Base-by-base conservation (phyloP, 2,113 vertebrate species). In the Columba janthina region DNA sequence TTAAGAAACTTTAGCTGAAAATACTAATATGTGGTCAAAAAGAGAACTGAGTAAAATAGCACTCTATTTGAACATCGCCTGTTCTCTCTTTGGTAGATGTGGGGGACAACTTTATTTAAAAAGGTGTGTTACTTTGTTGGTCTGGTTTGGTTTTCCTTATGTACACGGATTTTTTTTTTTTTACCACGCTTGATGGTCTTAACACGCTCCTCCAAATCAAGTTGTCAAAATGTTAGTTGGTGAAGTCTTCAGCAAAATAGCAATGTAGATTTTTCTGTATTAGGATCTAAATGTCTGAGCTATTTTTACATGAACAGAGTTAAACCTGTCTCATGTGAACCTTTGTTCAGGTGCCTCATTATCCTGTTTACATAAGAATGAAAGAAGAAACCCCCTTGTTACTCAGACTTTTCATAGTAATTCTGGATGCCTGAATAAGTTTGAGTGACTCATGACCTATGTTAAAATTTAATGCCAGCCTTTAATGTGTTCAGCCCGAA, bases 321-420 rank as follows among this genome's bases (percentile, higher is more conserved):
- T 72, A 72, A 16, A 51, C 16, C 76, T 81, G 24, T 85, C 29
- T 29, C 5, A 3, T 19, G 34, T 21, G 21, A 85, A 82, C 67
- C 32, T 88, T 91, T 95, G 96, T 89, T 97, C 85, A 90, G 83
- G 77, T 89, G 53, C 77, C 73, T 94, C 85, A 96, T 90, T 60
- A 54, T 88, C 38, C 65, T 83, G 28, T 56, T 94, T 78, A 26
- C 32, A 73, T 77, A 94, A 93, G 97, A 95, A 34, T 71, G 91
- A 92, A 89, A 29, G 24, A 48, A 72, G 50, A 60, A 20, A 3
- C 31, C 9, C 67, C 40, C 89, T 75, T 28, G 25, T 96, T 96
- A 92, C 84, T 95, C 90, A 84, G 78, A 71, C 31, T 90, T 91
- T 88, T 97, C 42, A 22, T 86, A 40, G 87, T 94, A 91, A 74